phyloP scores from a whole-genome alignment of 2,797 vertebrate genomes.

The Chelon auratus region DNA sequence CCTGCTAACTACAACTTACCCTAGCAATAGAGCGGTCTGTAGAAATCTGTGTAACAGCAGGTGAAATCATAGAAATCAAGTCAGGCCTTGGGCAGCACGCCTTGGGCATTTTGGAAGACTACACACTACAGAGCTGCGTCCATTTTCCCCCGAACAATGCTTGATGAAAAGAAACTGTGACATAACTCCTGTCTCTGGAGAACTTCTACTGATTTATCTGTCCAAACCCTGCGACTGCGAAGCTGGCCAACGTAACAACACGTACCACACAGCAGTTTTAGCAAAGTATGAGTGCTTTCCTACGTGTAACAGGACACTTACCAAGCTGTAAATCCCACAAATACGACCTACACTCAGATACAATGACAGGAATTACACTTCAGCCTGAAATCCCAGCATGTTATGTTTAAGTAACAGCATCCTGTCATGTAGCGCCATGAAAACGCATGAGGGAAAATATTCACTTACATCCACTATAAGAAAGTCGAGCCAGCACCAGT shows the following conservation, averaged over 20 bases:
- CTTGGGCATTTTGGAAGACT: conserved; percentile 43
- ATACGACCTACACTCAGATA: conserved; percentile 1
- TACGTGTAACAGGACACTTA: conserved; percentile 23
- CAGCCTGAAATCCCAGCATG: conserved; percentile 1
- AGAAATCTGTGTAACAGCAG: conserved; percentile 83
- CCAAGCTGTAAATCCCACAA: conserved; percentile 22
- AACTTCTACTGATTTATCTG: conserved; percentile 4
- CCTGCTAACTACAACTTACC: conserved; percentile 84
- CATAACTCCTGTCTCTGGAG: neutral
- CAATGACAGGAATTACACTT: conserved; percentile 9
- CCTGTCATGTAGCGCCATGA: neutral
- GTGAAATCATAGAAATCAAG: conserved; percentile 81
- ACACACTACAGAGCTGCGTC: conserved; percentile 40
- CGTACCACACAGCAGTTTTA: neutral
- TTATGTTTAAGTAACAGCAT: neutral
- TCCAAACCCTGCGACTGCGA: conserved; percentile 14
- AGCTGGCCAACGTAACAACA: neutral
- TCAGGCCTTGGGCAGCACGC: conserved; percentile 62
- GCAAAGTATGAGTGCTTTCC: conserved; percentile 30
- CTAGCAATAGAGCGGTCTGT: conserved; percentile 87
- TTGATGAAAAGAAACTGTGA: conserved; percentile 5
- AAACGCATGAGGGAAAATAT: neutral
- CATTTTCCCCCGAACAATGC: conserved; percentile 36
- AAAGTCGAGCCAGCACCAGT: conserved; percentile 99
- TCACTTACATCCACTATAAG: conserved; percentile 98